Evolutionary conservation across 2,888 invertebrate species (phyloP).

Genomic region (Ashinkailepas kermadecensis): DNA sequence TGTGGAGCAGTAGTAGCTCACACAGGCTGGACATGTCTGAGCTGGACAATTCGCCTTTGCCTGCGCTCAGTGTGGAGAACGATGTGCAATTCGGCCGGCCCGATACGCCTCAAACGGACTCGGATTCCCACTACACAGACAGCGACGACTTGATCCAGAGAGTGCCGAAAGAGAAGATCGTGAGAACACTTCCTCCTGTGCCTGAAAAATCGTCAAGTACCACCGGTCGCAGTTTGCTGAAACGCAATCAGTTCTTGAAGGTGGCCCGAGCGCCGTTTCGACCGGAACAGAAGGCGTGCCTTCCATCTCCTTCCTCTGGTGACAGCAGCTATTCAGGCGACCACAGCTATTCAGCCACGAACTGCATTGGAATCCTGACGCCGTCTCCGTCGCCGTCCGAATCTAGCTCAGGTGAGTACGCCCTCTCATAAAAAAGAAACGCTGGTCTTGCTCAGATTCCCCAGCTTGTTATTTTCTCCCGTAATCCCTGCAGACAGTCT

Average conservation of each 20-base stretch:
- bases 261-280: neutral
- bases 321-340: constrained; percentile 16
- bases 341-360: constrained; percentile 14
- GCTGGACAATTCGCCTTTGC: neutral
- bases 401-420: constrained; percentile 14
- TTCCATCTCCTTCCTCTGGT: neutral
- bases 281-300: neutral
- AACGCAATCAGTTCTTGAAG: constrained; percentile 14
- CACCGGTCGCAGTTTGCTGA: constrained; percentile 8
- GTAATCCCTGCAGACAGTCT: neutral
- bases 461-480: too few species aligned
- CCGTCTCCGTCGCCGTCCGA: constrained; percentile 11
- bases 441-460: too few species aligned
- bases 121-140: neutral
- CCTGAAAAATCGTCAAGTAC: neutral
- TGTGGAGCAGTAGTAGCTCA: constrained; percentile 8
- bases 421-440: too few species aligned
- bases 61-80: constrained; percentile 9
- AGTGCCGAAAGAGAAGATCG: neutral
- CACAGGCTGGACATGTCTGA: neutral
- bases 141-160: constrained; percentile 7
- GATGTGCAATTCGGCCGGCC: constrained; percentile 2
- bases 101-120: neutral
- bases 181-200: neutral
- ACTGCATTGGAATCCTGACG: constrained; percentile 1